phyloP scores from a whole-genome alignment of 2,888 invertebrate species.

The Leuctra nigra region DNA sequence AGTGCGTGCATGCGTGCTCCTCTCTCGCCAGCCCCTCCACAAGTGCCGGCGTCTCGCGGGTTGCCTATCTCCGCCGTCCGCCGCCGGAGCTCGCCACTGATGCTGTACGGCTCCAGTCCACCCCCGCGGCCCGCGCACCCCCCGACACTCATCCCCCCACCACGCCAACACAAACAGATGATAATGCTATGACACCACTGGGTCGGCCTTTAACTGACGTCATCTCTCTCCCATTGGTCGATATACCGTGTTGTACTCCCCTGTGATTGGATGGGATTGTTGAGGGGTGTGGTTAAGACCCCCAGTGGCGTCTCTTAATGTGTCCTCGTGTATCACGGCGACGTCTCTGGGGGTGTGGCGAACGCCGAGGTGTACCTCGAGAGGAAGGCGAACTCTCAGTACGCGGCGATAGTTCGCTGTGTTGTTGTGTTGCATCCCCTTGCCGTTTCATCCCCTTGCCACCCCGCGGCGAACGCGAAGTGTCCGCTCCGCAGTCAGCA shows the following conservation, averaged over 20 bases:
- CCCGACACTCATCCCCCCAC: constrained; percentile 25
- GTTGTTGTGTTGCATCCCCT: constrained; percentile 20
- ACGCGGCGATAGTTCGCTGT: constrained; percentile 18
- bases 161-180: constrained; percentile 19
- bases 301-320: constrained; percentile 21
- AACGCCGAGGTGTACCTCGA: constrained; percentile 29
- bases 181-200: constrained; percentile 30
- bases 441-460: constrained; percentile 27
- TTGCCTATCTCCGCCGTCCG: no score
- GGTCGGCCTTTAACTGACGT: constrained; percentile 24
- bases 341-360: constrained; percentile 22
- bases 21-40: background rate
- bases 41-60: no score
- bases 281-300: constrained; percentile 21
- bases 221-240: constrained; percentile 32
- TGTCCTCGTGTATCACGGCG: constrained; percentile 14
- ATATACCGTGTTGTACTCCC: constrained; percentile 30
- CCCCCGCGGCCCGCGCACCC: constrained; percentile 24
- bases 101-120: background rate
- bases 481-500: constrained; percentile 31
- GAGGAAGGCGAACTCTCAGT: constrained; percentile 20
- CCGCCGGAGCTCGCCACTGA: constrained; percentile 40
- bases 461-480: constrained; percentile 41
- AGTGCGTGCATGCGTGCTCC: constrained; percentile 10
- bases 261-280: constrained; percentile 34